Evolutionary conservation across 2,888 invertebrate genomes (phyloP), one percentile per base, ranked within the genome.

Genomic region (Thymelicus sylvestris): DNA sequence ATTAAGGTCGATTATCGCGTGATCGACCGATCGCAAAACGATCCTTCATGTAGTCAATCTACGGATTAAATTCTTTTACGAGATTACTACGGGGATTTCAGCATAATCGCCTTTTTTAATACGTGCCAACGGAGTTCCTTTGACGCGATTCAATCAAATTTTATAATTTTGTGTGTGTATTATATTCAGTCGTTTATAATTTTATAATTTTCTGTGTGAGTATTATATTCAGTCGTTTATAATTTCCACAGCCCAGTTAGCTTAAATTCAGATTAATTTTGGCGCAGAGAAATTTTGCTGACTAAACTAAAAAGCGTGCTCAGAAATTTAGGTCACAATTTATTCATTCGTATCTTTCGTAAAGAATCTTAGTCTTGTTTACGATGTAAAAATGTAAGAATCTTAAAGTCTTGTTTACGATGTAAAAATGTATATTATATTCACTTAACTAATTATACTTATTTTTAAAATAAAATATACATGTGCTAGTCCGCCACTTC

Each of bases 1-100:
- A 92, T 92, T 92, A 92, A 86, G 83, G 80, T 75, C 85, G 86
- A 90, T 91, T 89, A 89, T 86, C 83, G 84, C 83, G 73, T 82
- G 83, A 83, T 82, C 83, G 80, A 80, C 73, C 76, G 65, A 79
- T 81, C 83, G 75, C 83, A 84, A 82, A 83, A 76, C 83, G 84
- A 87, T 85, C 81, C 78, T 77, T 80, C 69, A 74, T 73, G 66
- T 73, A 78, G 81, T 84, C 86, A 87, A 91, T 90, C 82, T 81
- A 80, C 68, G 86, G 86, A 87, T 89, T 88, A 84, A 86, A 87
- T 85, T 86, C 84, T 84, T 86, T 78, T 76, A 74, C 73, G 79
- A 80, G 80, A 77, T 75, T 76, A 75, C 74, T 67, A 62, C 41
- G 78, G 78, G 78, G 79, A 82, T 80, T 81, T 76, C 66, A 71